These are phyloP conservation scores for Austrofundulus limnaeus DNA, from an alignment of 2,113 vertebrate genomes.

Conservation along the genomic window DNA sequence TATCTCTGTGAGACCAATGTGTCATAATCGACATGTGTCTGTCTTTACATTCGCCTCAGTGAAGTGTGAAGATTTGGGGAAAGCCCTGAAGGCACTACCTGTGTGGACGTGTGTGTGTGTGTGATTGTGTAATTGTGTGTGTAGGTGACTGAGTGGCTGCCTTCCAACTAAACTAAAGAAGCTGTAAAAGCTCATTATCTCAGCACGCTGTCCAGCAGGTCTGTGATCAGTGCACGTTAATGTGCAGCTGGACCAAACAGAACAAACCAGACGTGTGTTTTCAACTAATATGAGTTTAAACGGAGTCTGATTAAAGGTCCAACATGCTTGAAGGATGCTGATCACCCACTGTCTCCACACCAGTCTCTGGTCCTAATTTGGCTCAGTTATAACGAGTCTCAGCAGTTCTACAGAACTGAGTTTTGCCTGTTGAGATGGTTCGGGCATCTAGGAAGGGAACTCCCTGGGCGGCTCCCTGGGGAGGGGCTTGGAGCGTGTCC, in stretches of 20 bases:
- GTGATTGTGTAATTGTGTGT: too few species aligned
- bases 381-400: too few species aligned
- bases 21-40: slow-evolving; percentile 37
- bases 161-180: slow-evolving; percentile 53
- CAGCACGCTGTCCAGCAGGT: slow-evolving; percentile 54
- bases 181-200: slow-evolving; percentile 64
- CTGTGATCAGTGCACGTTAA: slow-evolving; percentile 54
- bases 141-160: slow-evolving; percentile 17
- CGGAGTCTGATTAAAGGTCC: too few species aligned
- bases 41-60: slow-evolving; percentile 40
- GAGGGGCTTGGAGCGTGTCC: too few species aligned
- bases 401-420: too few species aligned
- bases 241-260: slow-evolving; percentile 35
- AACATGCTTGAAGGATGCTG: too few species aligned
- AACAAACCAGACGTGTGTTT: not conserved
- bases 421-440: too few species aligned
- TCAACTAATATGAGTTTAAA: not conserved
- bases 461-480: too few species aligned
- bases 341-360: too few species aligned
- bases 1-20: slow-evolving; percentile 17
- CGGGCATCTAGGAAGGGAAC: too few species aligned
- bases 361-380: too few species aligned
- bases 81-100: slow-evolving; percentile 26
- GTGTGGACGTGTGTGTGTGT: not conserved
- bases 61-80: slow-evolving; percentile 23